Base-by-base conservation (phyloP, 2,797 vertebrate genomes). In the Discoglossus pictus region DNA sequence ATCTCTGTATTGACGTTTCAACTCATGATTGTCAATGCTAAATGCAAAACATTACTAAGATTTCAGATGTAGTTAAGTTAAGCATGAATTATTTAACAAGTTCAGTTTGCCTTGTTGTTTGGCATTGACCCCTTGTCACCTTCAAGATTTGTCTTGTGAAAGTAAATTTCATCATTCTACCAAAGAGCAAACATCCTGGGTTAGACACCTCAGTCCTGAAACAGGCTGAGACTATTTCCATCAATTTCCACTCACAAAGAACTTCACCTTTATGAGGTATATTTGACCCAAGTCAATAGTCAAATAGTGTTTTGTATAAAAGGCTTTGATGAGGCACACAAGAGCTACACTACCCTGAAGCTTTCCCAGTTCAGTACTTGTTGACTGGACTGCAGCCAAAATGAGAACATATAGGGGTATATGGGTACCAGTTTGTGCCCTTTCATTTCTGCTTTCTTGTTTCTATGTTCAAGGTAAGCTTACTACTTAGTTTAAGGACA, bases 181-280 rank as follows among this genome's bases (percentile, higher is more conserved):
- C 31, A 47, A 7, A 53, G 43, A 53, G 31, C 56, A 68, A 68
- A 68, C 65, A 68, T 68, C 65, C 65, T 68, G 65, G 65, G 27
- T 68, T 47, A 58, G 11, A 56, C 44, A 23, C 15, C 23, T 54
- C 52, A 17, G 25, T 53, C 24, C 44, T 52, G 47, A 60, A 55
- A 52, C 10, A 38, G 9, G 12, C 2, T 35, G 8, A 20, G 27
- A 31, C 17, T 13, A 2, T 20, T 40, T 24, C 25, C 36, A 60
- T 48, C 12, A 58, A 48, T n/a, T 15, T 36, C 46, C 36, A 51
- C 46, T 55, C 65, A 60, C 12, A 51, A 50, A 25, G 34, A 13
- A 16, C 12, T 61, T 60, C 23, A 40, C 16, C 2, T 47, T 15
- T 48, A 1, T 53, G 36, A 68, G 20, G 56, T 43, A 35, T 34